Evolutionary conservation across 2,113 vertebrate species (phyloP), one percentile per base, ranked within the genome.

Genomic region (Phodopus roborovskii): DNA sequence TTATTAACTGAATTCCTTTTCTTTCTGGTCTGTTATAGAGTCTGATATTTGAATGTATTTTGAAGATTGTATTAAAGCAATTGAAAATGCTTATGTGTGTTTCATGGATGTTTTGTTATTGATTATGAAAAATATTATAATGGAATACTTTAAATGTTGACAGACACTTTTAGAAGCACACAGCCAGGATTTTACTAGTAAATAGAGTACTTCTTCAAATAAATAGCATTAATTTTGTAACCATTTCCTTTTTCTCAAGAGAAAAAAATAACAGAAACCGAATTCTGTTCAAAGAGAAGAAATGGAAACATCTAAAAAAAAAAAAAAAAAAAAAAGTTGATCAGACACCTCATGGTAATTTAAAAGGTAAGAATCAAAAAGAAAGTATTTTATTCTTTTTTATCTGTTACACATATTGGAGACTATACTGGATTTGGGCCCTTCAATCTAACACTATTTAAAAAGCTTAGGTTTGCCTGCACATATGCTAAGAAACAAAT

Each of bases 141-240:
- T 94, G 26, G 8, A 68, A 88, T 84, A 0, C 19, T 77, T 71
- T 77, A 92, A 91, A 78, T 75, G 2, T 74, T 88, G 48, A 70
- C 53, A 89, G 28, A 89, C 5, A 68, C 71, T 10, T 90, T 30
- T 24, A 88, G 79, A 84, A 77, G 1, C 36, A 56, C 30, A 94
- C 73, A 58, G 79, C 95, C 60, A 88, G 96, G 75, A 92, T 58
- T 90, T 91, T 28, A 26, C 22, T 60, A 3, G 12, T 60, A 60
- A 98, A 95, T 81, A 87, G 78, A 97, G 94, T 93, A 82, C 74
- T 86, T 97, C 62, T 96, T 97, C 82, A 97, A 87, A 98, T n/a
- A 98, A 97, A 97, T 97, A 93, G 48, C 97, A 98, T 98, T 97
- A 97, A 97, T 98, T 95, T 96, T 58, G n/a, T 82, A 95, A 75